phyloP scores from a whole-genome alignment of 2,888 invertebrate species.

The Polydrusus cervinus region DNA sequence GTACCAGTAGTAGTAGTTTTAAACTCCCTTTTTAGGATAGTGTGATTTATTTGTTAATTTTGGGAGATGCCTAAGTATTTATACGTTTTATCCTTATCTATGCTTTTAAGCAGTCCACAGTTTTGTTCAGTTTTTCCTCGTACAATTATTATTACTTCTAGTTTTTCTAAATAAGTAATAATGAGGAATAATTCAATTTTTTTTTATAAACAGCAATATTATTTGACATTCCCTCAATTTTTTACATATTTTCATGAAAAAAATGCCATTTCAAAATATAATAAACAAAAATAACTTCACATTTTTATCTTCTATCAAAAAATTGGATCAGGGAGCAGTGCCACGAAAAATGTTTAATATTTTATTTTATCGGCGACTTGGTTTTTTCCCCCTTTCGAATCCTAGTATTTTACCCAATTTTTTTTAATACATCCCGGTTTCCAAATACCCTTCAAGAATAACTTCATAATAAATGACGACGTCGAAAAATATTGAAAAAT shows the following conservation, averaged over 20 bases:
- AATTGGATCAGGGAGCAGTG: not conserved
- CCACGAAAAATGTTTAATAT: slow-evolving; percentile 7
- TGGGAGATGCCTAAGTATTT: too few relatives aligned
- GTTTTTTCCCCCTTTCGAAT: not conserved
- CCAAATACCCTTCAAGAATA: not conserved
- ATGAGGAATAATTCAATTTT: too few relatives aligned
- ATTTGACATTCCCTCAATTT: not conserved
- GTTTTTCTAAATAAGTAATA: too few relatives aligned
- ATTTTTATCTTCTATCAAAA: not conserved
- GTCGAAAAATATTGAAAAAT: not conserved
- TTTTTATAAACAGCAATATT: too few relatives aligned
- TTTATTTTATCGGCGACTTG: not conserved
- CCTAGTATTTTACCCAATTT: not conserved
- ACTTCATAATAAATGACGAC: not conserved
- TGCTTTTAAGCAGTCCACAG: too few relatives aligned
- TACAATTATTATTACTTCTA: too few relatives aligned
- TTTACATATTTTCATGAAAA: not conserved
- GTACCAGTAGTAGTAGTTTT: too few relatives aligned
- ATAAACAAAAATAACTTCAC: not conserved
- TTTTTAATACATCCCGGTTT: not conserved
- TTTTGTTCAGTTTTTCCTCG: too few relatives aligned
- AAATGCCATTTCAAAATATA: not conserved
- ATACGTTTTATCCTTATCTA: too few relatives aligned
- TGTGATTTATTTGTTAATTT: too few relatives aligned
- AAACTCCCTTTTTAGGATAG: too few relatives aligned